Conservation (phyloP, 2,888 invertebrate genomes). For the Rhodophaea formosa region DNA sequence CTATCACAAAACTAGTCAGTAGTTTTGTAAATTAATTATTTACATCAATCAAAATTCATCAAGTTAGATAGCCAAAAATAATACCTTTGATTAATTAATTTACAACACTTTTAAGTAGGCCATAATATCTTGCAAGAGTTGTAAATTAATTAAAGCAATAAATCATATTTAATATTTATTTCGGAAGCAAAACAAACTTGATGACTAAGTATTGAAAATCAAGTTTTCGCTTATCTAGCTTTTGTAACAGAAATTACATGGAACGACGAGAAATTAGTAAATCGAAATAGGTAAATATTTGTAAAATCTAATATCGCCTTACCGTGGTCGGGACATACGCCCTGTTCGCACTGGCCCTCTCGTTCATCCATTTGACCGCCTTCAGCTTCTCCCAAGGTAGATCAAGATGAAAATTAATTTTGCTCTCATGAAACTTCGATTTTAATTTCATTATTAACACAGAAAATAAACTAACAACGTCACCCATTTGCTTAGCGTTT, state of each 20-base stretch:
- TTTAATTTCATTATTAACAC: slow-evolving; percentile 79
- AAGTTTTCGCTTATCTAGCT: too few relatives aligned
- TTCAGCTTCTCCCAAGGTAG: slow-evolving; percentile 71
- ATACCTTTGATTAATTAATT: too few relatives aligned
- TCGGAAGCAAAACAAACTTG: too few relatives aligned
- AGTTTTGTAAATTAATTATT: too few relatives aligned
- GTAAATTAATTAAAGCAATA: too few relatives aligned
- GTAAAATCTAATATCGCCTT: slow-evolving; percentile 33
- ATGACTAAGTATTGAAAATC: too few relatives aligned
- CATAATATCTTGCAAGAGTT: too few relatives aligned
- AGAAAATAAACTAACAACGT: slow-evolving; percentile 76
- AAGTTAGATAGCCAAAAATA: too few relatives aligned
- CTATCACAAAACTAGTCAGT: too few relatives aligned
- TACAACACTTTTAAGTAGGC: too few relatives aligned
- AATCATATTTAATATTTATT: too few relatives aligned
- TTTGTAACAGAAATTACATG: neutral
- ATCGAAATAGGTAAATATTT: neutral
- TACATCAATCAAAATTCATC: too few relatives aligned
- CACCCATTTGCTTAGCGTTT: slow-evolving; percentile 64
- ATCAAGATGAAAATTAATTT: slow-evolving; percentile 70
- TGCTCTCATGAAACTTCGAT: slow-evolving; percentile 76
- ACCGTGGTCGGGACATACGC: slow-evolving; percentile 92
- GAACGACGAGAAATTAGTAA: neutral
- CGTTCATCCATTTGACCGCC: slow-evolving; percentile 89
- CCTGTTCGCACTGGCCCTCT: slow-evolving; percentile 85